phyloP scores from a whole-genome alignment of 2,888 invertebrate species.

The Cephus nigrinus region DNA sequence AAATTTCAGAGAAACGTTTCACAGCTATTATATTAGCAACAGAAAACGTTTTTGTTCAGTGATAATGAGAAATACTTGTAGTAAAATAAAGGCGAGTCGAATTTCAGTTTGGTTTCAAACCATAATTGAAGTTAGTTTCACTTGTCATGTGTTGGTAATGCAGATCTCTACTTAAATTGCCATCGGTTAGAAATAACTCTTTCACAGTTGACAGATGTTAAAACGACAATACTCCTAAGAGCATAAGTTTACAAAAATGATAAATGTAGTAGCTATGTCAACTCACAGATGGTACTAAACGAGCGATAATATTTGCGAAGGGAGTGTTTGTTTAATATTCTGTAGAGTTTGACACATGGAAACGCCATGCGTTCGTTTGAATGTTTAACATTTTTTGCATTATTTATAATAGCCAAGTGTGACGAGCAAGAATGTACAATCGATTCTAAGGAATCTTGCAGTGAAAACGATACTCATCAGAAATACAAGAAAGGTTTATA shows the following conservation, averaged over 20 bases:
- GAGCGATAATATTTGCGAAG: too few species aligned
- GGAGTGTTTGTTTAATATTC: background rate
- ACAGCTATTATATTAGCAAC: background rate
- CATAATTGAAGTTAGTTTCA: background rate
- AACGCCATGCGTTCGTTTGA: background rate
- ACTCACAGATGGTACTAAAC: background rate
- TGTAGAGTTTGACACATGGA: background rate
- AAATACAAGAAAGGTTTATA: conserved; percentile 30
- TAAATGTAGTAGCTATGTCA: background rate
- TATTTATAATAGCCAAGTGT: background rate
- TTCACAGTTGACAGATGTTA: too few species aligned
- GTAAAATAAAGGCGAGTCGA: background rate
- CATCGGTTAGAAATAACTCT: background rate
- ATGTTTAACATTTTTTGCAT: background rate
- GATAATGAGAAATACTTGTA: background rate
- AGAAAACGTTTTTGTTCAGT: too few species aligned
- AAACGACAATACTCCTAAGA: too few species aligned
- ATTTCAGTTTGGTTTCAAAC: background rate
- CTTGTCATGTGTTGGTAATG: background rate
- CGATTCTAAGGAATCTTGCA: conserved; percentile 24
- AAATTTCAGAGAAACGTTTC: background rate
- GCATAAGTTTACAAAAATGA: too few species aligned
- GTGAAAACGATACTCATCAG: conserved; percentile 8
- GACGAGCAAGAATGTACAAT: conserved; percentile 34
- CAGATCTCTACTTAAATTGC: background rate